Evolutionary conservation across 2,113 vertebrate genomes (phyloP).

Genomic region (Puntigrus tetrazona): DNA sequence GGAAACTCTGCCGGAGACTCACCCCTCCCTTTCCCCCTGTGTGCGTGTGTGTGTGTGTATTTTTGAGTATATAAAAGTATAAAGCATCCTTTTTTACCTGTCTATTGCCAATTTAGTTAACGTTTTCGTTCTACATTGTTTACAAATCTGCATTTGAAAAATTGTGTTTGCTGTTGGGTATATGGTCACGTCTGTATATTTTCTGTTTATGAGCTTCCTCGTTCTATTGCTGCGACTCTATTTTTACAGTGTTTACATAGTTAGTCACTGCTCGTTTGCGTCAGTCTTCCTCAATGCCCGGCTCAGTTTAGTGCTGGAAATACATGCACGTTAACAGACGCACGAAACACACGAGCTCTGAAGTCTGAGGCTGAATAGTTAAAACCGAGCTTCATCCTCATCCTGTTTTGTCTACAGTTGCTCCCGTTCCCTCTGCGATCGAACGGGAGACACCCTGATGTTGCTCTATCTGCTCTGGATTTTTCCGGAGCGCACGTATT

Average conservation of each 20-base stretch:
- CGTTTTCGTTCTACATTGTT: background rate
- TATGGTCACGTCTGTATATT: conserved; percentile 18
- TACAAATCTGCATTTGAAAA: conserved; percentile 11
- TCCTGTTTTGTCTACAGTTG: conserved; percentile 22
- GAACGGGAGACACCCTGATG: background rate
- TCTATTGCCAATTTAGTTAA: background rate
- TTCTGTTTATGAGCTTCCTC: conserved; percentile 9
- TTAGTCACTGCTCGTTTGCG: conserved; percentile 32
- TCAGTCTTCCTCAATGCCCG: conserved; percentile 25
- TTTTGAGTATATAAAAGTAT: conserved; percentile 22
- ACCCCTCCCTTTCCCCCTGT: conserved; percentile 37
- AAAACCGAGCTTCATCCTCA: conserved; percentile 2
- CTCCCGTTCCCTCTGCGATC: background rate
- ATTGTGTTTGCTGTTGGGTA: conserved; percentile 12
- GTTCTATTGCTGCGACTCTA: conserved; percentile 27
- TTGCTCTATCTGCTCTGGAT: conserved; percentile 27
- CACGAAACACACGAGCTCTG: background rate
- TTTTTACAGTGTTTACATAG: conserved; percentile 41
- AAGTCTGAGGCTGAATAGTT: background rate
- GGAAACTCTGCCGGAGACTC: conserved; percentile 56
- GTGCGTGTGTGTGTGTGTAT: conserved; percentile 38
- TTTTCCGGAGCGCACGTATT: background rate
- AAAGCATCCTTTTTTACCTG: conserved; percentile 23
- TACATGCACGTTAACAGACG: conserved; percentile 28
- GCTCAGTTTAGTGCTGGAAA: conserved; percentile 28